Evolutionary conservation across 2,113 vertebrate genomes (phyloP).

Genomic region (Apodemus sylvaticus): DNA sequence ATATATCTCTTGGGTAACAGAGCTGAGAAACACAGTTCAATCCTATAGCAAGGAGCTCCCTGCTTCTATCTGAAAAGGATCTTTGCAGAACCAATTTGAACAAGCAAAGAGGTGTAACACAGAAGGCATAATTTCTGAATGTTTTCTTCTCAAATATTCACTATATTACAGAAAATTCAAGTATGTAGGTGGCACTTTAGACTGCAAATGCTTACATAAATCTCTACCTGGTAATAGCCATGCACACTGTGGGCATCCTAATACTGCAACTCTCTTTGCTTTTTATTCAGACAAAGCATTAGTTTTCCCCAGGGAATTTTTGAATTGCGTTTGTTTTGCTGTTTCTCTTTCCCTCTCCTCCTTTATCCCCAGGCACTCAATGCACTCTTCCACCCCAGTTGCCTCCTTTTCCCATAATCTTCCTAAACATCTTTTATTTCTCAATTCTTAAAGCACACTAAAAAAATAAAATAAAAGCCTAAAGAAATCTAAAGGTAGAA

Average conservation of each 20-base stretch:
- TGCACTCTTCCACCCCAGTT: neutral
- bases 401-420: neutral
- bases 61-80: constrained; percentile 24
- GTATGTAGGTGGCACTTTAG: neutral
- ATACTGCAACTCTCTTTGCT: neutral
- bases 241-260: neutral
- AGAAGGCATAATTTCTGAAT: neutral
- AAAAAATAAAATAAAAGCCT: neutral
- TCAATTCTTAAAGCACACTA: constrained; percentile 11
- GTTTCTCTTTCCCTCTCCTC: neutral
- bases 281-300: neutral
- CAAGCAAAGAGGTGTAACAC: neutral
- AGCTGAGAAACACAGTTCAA: constrained; percentile 14
- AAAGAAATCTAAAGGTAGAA: neutral
- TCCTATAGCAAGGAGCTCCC: constrained; percentile 1
- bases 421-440: neutral
- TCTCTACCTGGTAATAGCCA: neutral
- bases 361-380: neutral
- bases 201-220: constrained; percentile 3
- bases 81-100: constrained; percentile 34
- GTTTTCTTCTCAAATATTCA: constrained; percentile 36
- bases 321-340: neutral
- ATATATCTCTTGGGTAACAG: constrained; percentile 9
- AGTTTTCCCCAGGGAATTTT: neutral
- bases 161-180: constrained; percentile 5